Percentiles rank a stretch among this genome's conserved stretches.
Evolutionary conservation across 2,113 vertebrate species (phyloP).

Genomic region (Ailurus styani): DNA sequence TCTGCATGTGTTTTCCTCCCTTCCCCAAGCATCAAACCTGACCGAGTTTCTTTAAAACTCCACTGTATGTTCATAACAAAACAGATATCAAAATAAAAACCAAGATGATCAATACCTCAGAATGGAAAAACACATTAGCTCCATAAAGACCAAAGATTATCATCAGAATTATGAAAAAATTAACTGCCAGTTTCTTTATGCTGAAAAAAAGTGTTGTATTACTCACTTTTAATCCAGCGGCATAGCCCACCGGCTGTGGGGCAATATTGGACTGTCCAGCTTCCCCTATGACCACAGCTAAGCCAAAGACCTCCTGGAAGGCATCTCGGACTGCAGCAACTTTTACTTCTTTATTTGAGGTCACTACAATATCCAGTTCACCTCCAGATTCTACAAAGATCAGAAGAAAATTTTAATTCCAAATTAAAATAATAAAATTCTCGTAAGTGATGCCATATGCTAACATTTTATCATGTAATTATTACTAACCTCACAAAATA

Average conservation of each 20-base stretch:
- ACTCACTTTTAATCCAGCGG: constrained; percentile 95
- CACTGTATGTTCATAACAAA: background rate
- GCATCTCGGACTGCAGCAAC: constrained; percentile 93
- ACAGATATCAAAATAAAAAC: background rate
- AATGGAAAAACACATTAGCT: background rate
- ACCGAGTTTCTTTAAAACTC: background rate
- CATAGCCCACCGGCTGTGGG: constrained; percentile 95
- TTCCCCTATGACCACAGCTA: constrained; percentile 94
- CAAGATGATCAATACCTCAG: background rate
- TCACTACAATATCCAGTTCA: constrained; percentile 95
- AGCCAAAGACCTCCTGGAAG: constrained; percentile 97
- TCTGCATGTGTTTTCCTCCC: background rate
- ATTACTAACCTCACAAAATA: background rate
- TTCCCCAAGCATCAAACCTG: background rate
- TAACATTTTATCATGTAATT: background rate
- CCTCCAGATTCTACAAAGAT: constrained; percentile 90
- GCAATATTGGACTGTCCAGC: constrained; percentile 94
- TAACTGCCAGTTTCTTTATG: background rate
- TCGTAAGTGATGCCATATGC: background rate
- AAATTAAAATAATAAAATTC: constrained; percentile 24
- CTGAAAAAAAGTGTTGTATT: background rate
- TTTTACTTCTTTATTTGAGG: constrained; percentile 91
- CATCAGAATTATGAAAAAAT: background rate
- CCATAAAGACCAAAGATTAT: background rate
- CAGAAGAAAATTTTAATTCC: constrained; percentile 30